phyloP scores from a whole-genome alignment of 1,140 invertebrate genomes.

The Hestina assimilis region DNA sequence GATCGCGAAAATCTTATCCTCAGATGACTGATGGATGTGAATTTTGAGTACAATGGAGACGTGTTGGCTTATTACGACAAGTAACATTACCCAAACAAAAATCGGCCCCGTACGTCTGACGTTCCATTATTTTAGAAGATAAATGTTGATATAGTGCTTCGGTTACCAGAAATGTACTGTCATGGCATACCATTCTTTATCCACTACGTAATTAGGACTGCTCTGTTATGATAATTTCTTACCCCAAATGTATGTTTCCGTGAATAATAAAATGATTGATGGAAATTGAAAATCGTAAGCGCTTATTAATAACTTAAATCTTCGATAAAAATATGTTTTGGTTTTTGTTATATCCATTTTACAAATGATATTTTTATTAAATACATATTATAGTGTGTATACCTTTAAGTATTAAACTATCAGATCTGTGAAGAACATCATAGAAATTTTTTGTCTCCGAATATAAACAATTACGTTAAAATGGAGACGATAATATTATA shows the following conservation, averaged over 20 bases:
- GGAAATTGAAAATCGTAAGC: neutral
- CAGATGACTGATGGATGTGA: constrained; percentile 59
- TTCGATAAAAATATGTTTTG: neutral
- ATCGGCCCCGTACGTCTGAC: constrained; percentile 52
- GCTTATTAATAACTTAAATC: neutral
- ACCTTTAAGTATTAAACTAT: too few relatives aligned
- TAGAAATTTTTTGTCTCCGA: too few relatives aligned
- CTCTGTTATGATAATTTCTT: constrained; percentile 9
- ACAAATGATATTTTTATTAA: too few relatives aligned
- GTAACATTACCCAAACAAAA: constrained; percentile 62
- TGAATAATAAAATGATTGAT: neutral
- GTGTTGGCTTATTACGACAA: constrained; percentile 71
- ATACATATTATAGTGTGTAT: too few relatives aligned
- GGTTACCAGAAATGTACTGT: constrained; percentile 39
- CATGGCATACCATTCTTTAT: constrained; percentile 27
- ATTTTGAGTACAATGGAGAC: constrained; percentile 43
- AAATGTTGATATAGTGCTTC: constrained; percentile 58
- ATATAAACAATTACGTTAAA: too few relatives aligned
- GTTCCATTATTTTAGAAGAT: constrained; percentile 72
- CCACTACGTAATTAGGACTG: constrained; percentile 3
- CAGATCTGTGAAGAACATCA: too few relatives aligned
- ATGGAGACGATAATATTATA: neutral
- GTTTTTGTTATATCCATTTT: too few relatives aligned
- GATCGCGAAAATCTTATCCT: constrained; percentile 31
- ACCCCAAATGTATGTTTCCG: constrained; percentile 5